Evolutionary conservation across 2,797 vertebrate genomes (phyloP).

Genomic region (Urophycis tenuis): DNA sequence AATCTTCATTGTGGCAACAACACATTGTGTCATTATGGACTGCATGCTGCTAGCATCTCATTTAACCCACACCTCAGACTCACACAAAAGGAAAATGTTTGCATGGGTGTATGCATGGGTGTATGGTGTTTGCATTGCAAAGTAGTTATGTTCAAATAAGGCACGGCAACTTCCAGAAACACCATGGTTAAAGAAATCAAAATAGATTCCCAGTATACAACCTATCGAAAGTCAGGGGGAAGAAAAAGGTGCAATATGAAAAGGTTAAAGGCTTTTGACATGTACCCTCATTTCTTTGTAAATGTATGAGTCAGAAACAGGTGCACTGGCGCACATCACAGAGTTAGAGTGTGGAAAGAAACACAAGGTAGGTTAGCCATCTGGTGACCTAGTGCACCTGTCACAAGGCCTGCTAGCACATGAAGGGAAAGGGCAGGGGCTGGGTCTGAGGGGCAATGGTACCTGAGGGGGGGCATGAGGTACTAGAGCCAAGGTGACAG

Average conservation of each 20-base stretch:
- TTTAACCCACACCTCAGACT: neutral
- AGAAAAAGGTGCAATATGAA: neutral
- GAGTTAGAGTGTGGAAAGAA: neutral
- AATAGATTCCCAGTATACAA: neutral
- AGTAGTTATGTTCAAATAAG: neutral
- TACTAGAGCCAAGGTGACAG: slow-evolving; percentile 2
- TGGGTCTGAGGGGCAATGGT: slow-evolving; percentile 66
- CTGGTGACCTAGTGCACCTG: slow-evolving; percentile 78
- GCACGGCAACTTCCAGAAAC: neutral
- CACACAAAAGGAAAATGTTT: neutral
- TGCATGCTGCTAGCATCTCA: neutral
- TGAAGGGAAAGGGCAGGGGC: slow-evolving; percentile 41
- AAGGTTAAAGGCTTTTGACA: neutral
- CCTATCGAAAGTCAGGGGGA: neutral
- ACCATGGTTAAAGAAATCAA: neutral
- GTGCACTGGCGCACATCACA: neutral
- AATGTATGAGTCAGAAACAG: neutral
- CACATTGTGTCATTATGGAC: neutral
- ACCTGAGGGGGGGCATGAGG: slow-evolving; percentile 70
- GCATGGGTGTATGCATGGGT: neutral
- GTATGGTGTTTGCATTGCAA: neutral
- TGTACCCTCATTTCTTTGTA: neutral
- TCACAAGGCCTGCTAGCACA: slow-evolving; percentile 75
- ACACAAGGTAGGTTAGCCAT: neutral
- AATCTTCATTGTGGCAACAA: neutral